Evolutionary conservation across 2,888 invertebrate species (phyloP).

Genomic region (Thalpophila matura): DNA sequence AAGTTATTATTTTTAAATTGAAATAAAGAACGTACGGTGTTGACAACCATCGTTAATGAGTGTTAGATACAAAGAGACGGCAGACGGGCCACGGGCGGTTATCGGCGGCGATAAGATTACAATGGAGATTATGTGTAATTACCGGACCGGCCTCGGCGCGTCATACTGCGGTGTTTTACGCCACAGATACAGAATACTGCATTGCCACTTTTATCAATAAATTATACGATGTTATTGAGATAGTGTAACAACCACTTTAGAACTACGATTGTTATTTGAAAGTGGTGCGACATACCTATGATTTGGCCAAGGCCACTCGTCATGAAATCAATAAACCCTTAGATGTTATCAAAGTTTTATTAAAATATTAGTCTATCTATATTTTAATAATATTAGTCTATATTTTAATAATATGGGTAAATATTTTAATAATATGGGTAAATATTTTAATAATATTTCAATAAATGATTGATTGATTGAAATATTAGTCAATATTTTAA

Average conservation of each 20-base stretch:
- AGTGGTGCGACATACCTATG: constrained; percentile 9
- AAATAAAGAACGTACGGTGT: constrained; percentile 73
- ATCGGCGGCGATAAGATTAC: constrained; percentile 78
- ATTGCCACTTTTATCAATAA: constrained; percentile 80
- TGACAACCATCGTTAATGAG: constrained; percentile 81
- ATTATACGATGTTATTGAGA: constrained; percentile 53
- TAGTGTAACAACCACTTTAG: constrained; percentile 41
- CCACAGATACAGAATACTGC: constrained; percentile 82
- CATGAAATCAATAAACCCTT: constrained; percentile 4
- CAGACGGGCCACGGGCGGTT: constrained; percentile 59
- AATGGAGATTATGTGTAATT: constrained; percentile 79
- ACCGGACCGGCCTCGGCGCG: constrained; percentile 73
- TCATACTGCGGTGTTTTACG: constrained; percentile 86
- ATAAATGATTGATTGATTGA: too few relatives aligned
- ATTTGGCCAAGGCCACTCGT: constrained; percentile 6
- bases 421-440: too few relatives aligned
- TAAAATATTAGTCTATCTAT: background rate
- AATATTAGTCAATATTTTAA: too few relatives aligned
- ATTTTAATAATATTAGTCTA: too few relatives aligned
- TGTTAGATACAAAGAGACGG: constrained; percentile 66
- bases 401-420: too few relatives aligned
- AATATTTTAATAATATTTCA: too few relatives aligned
- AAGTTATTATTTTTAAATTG: background rate
- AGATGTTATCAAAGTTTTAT: background rate
- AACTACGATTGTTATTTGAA: constrained; percentile 41